Base-by-base conservation (phyloP, 2,888 invertebrate genomes). In the Notodonta dromedarius region DNA sequence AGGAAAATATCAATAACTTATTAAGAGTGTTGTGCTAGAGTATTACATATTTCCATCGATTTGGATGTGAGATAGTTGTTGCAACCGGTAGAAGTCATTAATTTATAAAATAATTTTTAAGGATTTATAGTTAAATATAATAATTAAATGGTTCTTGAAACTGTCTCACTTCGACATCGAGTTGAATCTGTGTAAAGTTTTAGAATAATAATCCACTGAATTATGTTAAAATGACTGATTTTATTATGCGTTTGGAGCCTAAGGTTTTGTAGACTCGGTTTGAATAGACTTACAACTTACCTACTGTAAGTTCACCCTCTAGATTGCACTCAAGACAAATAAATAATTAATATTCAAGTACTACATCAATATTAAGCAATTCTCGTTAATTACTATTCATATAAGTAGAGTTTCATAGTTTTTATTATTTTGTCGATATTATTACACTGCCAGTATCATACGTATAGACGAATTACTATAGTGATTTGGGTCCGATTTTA, bases 11-110 rank as follows among this genome's bases (percentile, higher is more conserved):
- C 93, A 93, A 93, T 93, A 93, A 92, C 90, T 91, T 92, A 92
- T 89, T 93, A 92, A 93, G 93, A 93, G 93, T 93, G 93, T 93
- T 93, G 93, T 93, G 93, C 91, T 93, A 93, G 93, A 90, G 83
- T 88, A 88, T 84, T 88, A 35, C 35, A 6, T 35, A 91, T 87
- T 81, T 86, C 84, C 79, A 83, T 86, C 90, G 91, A 88, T 86
- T 79, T 88, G 86, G 90, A 88, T 82, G 90, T 88, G 91, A 91
- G 89, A 92, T 86, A 90, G 87, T 86, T 86, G 73, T 80, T 78
- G 85, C 78, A 82, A 84, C 87, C 84, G 71, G 89, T 91, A 91
- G 90, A 84, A 93, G 93, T 93, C 93, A 93, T 88, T 93, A 93
- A 91, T 91, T 90, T 91, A 91, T 86, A 91, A 87, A 86, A 82